Conservation (phyloP, 2,113 vertebrate genomes). For the Maccullochella peelii region DNA sequence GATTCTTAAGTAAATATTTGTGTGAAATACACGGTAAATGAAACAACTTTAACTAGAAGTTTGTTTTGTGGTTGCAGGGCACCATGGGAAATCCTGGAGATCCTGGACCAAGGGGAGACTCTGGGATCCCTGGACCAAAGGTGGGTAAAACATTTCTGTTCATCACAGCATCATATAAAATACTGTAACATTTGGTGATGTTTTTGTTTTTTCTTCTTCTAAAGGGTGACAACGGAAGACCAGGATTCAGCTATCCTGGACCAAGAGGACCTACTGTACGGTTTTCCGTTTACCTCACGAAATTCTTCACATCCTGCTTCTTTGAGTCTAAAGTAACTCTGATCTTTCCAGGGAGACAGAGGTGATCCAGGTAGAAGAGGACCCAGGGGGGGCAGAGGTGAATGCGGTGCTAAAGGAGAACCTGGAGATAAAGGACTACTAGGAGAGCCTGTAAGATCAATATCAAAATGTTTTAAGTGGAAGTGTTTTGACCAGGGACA, state of each 20-base stretch:
- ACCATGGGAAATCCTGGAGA: slow-evolving; percentile 66
- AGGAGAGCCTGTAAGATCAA: slow-evolving; percentile 87
- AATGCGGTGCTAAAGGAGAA: slow-evolving; percentile 90
- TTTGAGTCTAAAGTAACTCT: slow-evolving; percentile 29
- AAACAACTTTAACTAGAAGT: neutral
- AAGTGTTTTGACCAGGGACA: neutral
- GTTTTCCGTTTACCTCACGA: slow-evolving; percentile 8
- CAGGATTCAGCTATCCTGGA: slow-evolving; percentile 93
- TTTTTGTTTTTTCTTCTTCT: slow-evolving; percentile 8
- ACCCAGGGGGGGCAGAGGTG: slow-evolving; percentile 89
- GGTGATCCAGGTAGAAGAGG: slow-evolving; percentile 88
- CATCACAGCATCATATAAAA: neutral
- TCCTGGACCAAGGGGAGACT: slow-evolving; percentile 64
- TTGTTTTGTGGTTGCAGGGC: slow-evolving; percentile 55
- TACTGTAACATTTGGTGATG: neutral
- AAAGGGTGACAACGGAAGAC: slow-evolving; percentile 92
- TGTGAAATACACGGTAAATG: neutral
- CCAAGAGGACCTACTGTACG: slow-evolving; percentile 87
- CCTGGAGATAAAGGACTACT: slow-evolving; percentile 86
- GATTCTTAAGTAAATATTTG: neutral
- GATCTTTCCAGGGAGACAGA: slow-evolving; percentile 86
- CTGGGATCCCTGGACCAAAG: slow-evolving; percentile 59
- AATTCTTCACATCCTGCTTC: neutral
- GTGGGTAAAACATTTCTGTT: slow-evolving; percentile 21
- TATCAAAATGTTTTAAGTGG: neutral